Conservation (phyloP, 2,797 vertebrate genomes). For the Sebastes hubbsi region DNA sequence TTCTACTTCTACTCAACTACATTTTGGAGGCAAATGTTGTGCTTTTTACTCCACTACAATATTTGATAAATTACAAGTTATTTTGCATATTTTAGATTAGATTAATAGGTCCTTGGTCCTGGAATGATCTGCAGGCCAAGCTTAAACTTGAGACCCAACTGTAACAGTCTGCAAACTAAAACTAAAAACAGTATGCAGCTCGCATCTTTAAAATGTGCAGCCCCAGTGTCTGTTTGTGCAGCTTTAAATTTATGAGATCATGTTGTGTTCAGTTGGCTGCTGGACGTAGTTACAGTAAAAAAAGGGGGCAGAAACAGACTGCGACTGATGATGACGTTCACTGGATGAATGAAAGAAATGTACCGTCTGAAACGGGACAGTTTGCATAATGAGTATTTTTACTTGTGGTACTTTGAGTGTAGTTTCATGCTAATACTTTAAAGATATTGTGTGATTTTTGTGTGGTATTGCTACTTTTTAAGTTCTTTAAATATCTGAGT, state of each 20-base stretch:
- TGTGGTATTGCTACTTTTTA: too few relatives aligned
- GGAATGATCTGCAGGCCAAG: too few relatives aligned
- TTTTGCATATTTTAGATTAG: background rate
- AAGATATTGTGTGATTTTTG: too few relatives aligned
- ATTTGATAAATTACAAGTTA: background rate
- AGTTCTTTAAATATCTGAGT: too few relatives aligned
- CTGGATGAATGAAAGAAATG: constrained; percentile 43
- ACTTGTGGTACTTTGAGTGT: too few relatives aligned
- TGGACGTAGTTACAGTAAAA: background rate
- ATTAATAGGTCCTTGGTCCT: background rate
- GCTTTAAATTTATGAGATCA: background rate
- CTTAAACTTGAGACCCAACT: too few relatives aligned
- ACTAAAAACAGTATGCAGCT: background rate
- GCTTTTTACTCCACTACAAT: background rate
- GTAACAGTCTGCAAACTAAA: too few relatives aligned
- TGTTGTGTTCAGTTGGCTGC: background rate
- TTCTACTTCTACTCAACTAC: background rate
- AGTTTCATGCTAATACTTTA: too few relatives aligned
- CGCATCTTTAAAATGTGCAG: background rate
- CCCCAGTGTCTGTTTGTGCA: background rate
- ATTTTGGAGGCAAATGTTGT: background rate
- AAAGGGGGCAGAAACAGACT: constrained; percentile 18
- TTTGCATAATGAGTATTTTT: too few relatives aligned
- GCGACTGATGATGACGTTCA: background rate
- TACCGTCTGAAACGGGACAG: too few relatives aligned